Evolutionary conservation across 2,888 invertebrate genomes (phyloP).

Genomic region (Drosophila quasianomalipes): DNA sequence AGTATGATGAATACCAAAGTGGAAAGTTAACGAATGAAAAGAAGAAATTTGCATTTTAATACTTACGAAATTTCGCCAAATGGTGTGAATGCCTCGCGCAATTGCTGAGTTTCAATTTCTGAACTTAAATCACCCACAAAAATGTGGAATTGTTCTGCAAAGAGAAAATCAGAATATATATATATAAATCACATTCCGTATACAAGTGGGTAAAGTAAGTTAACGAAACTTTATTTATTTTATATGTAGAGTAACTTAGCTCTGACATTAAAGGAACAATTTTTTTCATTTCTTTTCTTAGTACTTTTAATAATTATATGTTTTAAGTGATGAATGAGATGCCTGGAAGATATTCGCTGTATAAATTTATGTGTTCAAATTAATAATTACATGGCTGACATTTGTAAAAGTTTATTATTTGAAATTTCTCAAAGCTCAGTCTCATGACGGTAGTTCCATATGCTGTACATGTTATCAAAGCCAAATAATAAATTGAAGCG

Average conservation of each 20-base stretch:
- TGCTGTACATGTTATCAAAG: too few relatives aligned
- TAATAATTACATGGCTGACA: neutral
- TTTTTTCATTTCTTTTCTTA: too few relatives aligned
- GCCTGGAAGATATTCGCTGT: neutral
- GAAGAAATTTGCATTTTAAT: conserved; percentile 73
- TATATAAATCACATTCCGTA: conserved; percentile 17
- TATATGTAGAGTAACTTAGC: neutral
- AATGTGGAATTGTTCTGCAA: conserved; percentile 99
- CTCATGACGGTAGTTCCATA: neutral
- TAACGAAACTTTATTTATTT: neutral
- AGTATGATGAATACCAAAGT: conserved; percentile 17
- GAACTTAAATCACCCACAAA: conserved; percentile 99
- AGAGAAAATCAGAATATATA: conserved; percentile 9
- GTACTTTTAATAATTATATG: neutral
- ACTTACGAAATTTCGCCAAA: conserved; percentile 99
- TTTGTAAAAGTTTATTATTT: neutral
- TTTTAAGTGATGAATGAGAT: neutral
- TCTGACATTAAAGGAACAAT: neutral
- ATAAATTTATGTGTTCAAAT: neutral
- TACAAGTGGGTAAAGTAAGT: neutral
- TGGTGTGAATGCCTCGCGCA: conserved; percentile 98
- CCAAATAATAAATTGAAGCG: neutral
- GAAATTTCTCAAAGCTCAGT: neutral
- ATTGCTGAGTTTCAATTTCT: conserved; percentile 98
- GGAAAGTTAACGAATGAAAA: conserved; percentile 56